These are phyloP conservation scores for Euproctis similis DNA, from an alignment of 2,888 invertebrate genomes.

Conservation along the genomic window DNA sequence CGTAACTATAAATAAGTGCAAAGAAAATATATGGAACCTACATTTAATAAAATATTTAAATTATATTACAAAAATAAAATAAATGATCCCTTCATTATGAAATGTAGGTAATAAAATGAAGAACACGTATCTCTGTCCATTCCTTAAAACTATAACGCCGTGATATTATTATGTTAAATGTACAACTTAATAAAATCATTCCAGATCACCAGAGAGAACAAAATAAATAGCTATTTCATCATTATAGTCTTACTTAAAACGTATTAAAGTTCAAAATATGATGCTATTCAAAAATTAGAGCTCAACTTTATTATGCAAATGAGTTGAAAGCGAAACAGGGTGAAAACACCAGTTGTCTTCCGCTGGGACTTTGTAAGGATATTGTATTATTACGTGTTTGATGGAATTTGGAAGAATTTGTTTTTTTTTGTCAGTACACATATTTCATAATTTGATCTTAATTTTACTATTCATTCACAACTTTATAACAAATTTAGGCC, in stretches of 20 bases:
- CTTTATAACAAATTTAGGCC: no score
- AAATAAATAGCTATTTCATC: not conserved
- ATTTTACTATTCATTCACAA: no score
- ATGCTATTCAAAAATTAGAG: not conserved
- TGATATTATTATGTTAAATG: conserved; percentile 1
- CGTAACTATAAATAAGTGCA: no score
- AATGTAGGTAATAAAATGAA: no score
- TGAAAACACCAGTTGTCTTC: conserved; percentile 11
- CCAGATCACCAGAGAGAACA: conserved; percentile 15
- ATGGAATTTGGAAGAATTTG: not conserved
- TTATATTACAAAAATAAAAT: no score
- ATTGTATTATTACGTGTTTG: no score
- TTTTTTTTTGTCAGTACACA: no score
- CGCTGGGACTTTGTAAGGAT: no score
- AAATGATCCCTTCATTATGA: no score
- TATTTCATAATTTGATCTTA: no score
- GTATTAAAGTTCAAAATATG: conserved; percentile 9
- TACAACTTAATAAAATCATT: conserved; percentile 7
- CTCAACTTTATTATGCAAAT: conserved; percentile 29
- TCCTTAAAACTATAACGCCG: not conserved
- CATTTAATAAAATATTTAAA: no score
- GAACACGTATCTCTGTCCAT: not conserved
- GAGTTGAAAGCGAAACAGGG: conserved; percentile 19
- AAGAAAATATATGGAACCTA: no score
- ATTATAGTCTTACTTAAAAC: conserved; percentile 2